Conservation (phyloP, 2,888 invertebrate genomes). For the Ischnura elegans region DNA sequence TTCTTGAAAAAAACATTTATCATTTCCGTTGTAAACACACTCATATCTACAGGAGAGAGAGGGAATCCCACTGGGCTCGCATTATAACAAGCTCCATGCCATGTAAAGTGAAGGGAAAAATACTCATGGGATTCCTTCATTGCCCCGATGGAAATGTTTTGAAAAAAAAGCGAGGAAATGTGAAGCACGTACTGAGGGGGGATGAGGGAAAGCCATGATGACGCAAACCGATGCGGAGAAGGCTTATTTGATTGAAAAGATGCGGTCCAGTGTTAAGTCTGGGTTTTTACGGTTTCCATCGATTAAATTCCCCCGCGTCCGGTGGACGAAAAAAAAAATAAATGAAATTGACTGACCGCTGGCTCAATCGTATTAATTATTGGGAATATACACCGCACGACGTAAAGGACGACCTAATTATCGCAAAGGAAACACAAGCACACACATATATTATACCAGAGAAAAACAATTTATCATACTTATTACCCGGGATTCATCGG, state of each 20-base stretch:
- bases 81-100: background rate
- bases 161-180: background rate
- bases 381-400: background rate
- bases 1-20: background rate
- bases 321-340: background rate
- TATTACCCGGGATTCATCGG: too few species aligned
- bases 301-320: background rate
- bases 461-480: background rate
- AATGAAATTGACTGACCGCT: background rate
- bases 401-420: too few species aligned
- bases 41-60: background rate
- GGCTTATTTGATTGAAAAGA: background rate
- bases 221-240: background rate
- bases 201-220: background rate
- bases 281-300: background rate
- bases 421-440: too few species aligned
- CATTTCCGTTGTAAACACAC: background rate
- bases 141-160: background rate
- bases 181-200: background rate
- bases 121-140: background rate
- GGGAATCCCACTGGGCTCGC: background rate
- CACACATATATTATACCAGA: too few species aligned
- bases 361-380: background rate
- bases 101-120: background rate
- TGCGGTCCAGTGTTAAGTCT: background rate